Conservation (phyloP, 2,797 vertebrate genomes). For the Propithecus perrieri region DNA sequence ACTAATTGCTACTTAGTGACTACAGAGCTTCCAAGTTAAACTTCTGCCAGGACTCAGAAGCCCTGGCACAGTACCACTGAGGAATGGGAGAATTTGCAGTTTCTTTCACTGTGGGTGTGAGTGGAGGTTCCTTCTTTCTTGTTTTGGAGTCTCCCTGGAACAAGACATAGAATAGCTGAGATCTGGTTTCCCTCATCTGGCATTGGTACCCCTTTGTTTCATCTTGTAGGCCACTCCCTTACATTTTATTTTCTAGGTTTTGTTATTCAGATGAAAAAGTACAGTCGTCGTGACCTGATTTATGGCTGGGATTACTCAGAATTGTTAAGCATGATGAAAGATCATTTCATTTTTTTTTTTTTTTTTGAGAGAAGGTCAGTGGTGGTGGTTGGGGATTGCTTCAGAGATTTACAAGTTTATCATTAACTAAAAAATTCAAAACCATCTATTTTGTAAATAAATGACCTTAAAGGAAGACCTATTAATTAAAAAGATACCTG, state of each 20-base stretch:
- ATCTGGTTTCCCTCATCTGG: not conserved
- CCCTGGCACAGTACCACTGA: not conserved
- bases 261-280: not conserved
- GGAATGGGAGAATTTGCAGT: not conserved
- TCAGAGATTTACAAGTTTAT: constrained; percentile 19
- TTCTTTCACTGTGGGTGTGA: not conserved
- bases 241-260: not conserved
- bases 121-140: not conserved
- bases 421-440: not conserved
- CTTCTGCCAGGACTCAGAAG: not conserved
- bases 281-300: not conserved
- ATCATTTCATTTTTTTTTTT: not conserved
- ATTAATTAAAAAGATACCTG: not conserved
- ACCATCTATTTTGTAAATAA: not conserved
- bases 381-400: not conserved
- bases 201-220: not conserved
- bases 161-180: not conserved
- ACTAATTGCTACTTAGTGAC: not conserved
- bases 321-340: not conserved
- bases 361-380: not conserved
- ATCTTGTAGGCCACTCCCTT: no score
- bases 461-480: not conserved
- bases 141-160: not conserved
- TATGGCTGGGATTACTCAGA: not conserved
- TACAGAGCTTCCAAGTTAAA: not conserved